phyloP scores from a whole-genome alignment of 2,888 invertebrate species.

The Chrysomela aeneicollis region DNA sequence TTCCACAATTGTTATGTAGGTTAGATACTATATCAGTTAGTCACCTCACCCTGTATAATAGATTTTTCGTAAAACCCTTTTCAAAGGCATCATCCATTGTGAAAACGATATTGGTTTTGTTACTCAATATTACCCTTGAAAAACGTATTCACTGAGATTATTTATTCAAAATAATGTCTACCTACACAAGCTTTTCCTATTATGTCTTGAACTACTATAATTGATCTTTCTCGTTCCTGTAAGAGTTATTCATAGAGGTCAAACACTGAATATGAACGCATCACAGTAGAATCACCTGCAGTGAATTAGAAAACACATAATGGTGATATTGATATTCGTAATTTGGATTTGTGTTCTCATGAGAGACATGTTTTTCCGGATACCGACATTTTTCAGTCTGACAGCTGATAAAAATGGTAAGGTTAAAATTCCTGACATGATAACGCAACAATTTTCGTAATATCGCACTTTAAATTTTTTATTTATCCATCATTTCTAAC shows the following conservation, averaged over 20 bases:
- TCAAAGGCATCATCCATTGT: too few species aligned
- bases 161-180: conserved; percentile 13
- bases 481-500: background rate
- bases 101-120: too few species aligned
- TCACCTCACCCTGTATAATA: too few species aligned
- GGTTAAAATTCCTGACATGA: conserved; percentile 35
- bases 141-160: conserved; percentile 7
- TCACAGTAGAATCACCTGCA: background rate
- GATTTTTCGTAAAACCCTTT: too few species aligned
- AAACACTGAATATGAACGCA: background rate
- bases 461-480: conserved; percentile 19
- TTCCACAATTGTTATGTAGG: too few species aligned
- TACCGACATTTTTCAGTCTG: conserved; percentile 35
- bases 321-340: conserved; percentile 25
- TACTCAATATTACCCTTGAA: too few species aligned
- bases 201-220: conserved; percentile 8
- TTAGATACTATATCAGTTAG: too few species aligned
- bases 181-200: conserved; percentile 35
- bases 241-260: conserved; percentile 8
- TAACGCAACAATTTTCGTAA: conserved; percentile 9
- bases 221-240: background rate
- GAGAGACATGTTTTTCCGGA: conserved; percentile 36
- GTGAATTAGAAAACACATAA: background rate
- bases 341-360: conserved; percentile 25
- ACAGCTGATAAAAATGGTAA: conserved; percentile 36